Evolutionary conservation across 2,888 invertebrate genomes (phyloP), one percentile per base, ranked within the genome.

Genomic region (Crossocerus cetratus): DNA sequence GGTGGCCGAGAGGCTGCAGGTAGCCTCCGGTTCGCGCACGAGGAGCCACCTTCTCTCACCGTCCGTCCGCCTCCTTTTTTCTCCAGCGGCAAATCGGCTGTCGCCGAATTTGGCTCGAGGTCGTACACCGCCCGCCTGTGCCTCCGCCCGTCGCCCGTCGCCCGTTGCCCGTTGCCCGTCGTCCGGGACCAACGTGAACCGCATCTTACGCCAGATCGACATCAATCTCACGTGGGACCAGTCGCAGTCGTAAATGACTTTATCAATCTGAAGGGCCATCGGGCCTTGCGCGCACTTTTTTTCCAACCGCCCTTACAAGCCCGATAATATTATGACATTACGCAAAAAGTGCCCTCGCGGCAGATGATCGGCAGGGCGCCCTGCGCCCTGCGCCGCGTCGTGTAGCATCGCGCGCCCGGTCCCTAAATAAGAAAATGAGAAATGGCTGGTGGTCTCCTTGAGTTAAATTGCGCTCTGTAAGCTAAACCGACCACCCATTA

Each of bases 261-360:
- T 76, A 76, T 76, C 70, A 71, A 74, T 76, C 74, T 74, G 43
- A 49, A 16, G 58, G 55, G 66, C 64, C 70, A 76, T 74, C 76
- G 11, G 66, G 43, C 21, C 74, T 60, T 61, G 54, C 56, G 63
- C 64, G 60, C 69, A 62, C 59, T 57, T 67, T 44, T 44, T 59
- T 64, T 67, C 66, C 61, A 58, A 54, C 69, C 49, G 43, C n/a
- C 58, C 20, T 62, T 56, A 49, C 56, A 20, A 43, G 53, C 65
- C 67, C 64, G 58, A 54, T 60, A 23, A 62, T 58, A 61, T 60
- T 64, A 54, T 53, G 60, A 43, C 58, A 53, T 45, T 54, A 61
- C 62, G 74, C 56, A 69, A 57, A 68, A 62, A 65, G 68, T 62
- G 65, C 54, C 62, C 61, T 16, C 5, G 16, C 14, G 16, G 49